Conservation (phyloP, 1,140 invertebrate genomes). For the Holcopasites calliopsidis region DNA sequence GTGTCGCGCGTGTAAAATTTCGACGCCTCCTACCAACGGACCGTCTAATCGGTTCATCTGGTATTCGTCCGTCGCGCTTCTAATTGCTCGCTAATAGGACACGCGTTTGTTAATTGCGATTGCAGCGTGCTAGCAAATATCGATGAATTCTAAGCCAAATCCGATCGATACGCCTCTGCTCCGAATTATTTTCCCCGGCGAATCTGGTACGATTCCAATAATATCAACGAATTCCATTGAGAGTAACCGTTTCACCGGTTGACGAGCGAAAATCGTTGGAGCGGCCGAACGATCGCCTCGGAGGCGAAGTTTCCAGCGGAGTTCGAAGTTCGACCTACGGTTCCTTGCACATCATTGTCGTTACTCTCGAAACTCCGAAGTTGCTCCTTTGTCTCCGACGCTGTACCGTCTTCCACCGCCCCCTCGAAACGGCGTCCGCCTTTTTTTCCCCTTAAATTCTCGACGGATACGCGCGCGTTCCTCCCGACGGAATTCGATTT, state of each 20-base stretch:
- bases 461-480: not conserved
- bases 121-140: too few relatives aligned
- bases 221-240: slow-evolving; percentile 6
- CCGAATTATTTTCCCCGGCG: not conserved
- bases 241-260: not conserved
- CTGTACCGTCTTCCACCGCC: slow-evolving; percentile 4
- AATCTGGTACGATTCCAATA: not conserved
- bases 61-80: not conserved
- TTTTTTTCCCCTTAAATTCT: not conserved
- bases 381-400: slow-evolving; percentile 63
- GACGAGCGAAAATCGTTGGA: not conserved
- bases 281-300: slow-evolving; percentile 23
- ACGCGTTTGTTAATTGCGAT: not conserved
- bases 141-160: too few relatives aligned
- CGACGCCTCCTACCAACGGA: not conserved
- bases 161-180: not conserved
- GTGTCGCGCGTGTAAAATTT: slow-evolving; percentile 15
- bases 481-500: slow-evolving; percentile 70
- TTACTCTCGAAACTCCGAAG: slow-evolving; percentile 50
- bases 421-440: too few relatives aligned
- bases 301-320: slow-evolving; percentile 46
- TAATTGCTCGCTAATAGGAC: slow-evolving; percentile 10
- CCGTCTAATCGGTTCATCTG: not conserved
- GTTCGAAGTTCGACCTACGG: slow-evolving; percentile 60
- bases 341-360: slow-evolving; percentile 63